Evolutionary conservation across 1,140 invertebrate genomes (phyloP).

Genomic region (Mamestra configurata): DNA sequence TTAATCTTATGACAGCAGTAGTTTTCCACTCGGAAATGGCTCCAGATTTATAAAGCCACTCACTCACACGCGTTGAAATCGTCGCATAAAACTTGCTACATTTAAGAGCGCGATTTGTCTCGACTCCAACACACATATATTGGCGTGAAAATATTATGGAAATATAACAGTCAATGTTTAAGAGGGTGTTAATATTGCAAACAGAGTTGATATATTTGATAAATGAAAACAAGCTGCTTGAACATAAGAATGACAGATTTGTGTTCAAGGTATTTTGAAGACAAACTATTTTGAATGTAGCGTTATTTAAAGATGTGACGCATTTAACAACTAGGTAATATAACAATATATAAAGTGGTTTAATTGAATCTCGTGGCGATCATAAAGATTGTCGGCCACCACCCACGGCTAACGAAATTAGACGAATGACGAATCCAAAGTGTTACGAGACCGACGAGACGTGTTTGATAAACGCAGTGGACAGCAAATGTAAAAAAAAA

Average conservation of each 20-base stretch:
- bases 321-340: conserved; percentile 46
- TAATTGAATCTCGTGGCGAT: conserved; percentile 50
- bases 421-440: conserved; percentile 65
- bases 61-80: conserved; percentile 14
- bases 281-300: conserved; percentile 24
- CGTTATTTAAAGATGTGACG: conserved; percentile 31
- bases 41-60: conserved; percentile 37
- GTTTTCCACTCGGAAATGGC: conserved; percentile 44
- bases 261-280: neutral
- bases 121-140: conserved; percentile 25
- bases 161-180: conserved; percentile 33
- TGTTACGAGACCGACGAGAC: conserved; percentile 43
- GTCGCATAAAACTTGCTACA: conserved; percentile 20
- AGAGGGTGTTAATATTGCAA: conserved; percentile 29
- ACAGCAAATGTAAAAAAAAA: conserved; percentile 9
- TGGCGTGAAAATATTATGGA: conserved; percentile 40
- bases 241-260: conserved; percentile 19
- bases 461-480: conserved; percentile 50
- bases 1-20: conserved; percentile 38
- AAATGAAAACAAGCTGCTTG: conserved; percentile 8
- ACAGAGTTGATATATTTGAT: conserved; percentile 14
- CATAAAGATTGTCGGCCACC: conserved; percentile 52
- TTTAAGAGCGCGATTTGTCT: conserved; percentile 39
- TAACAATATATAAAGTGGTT: conserved; percentile 53
- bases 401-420: conserved; percentile 74